Evolutionary conservation across 2,113 vertebrate genomes (phyloP).

Genomic region (Paramormyrops kingsleyae): DNA sequence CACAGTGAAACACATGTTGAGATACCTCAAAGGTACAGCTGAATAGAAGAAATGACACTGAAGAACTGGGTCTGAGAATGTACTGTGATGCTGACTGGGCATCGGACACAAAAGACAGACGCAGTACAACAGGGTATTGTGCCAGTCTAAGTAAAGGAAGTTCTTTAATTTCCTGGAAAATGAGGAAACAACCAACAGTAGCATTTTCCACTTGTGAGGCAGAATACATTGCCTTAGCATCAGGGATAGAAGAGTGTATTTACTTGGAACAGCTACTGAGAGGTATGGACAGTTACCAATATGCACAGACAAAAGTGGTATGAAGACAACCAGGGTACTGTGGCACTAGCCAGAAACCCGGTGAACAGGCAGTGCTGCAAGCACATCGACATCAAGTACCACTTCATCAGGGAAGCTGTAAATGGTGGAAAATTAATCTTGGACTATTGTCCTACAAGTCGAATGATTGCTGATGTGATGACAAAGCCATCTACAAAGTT

Average conservation of each 20-base stretch:
- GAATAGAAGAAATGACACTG: too few relatives aligned
- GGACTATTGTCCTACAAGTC: not conserved
- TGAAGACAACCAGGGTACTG: slow-evolving; percentile 7
- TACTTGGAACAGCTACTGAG: slow-evolving; percentile 6
- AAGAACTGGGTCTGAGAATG: too few relatives aligned
- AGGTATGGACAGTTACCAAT: not conserved
- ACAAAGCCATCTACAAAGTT: not conserved
- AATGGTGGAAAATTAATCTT: not conserved
- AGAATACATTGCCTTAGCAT: slow-evolving; percentile 12
- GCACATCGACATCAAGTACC: not conserved
- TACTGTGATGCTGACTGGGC: too few relatives aligned
- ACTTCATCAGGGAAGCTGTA: not conserved
- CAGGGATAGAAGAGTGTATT: slow-evolving; percentile 8
- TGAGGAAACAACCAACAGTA: not conserved
- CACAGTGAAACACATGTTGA: too few relatives aligned
- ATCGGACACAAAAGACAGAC: too few relatives aligned
- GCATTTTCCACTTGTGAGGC: not conserved
- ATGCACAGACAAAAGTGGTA: slow-evolving; percentile 6
- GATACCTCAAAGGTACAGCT: too few relatives aligned
- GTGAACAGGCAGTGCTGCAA: not conserved
- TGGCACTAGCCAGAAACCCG: not conserved
- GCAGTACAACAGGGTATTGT: not conserved
- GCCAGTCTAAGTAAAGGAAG: not conserved
- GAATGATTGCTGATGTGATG: not conserved
- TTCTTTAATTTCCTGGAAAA: slow-evolving; percentile 3